Percentiles rank a stretch among this genome's conserved stretches.
Conservation (phyloP, 2,797 vertebrate species). For the Okamejei kenojei region DNA sequence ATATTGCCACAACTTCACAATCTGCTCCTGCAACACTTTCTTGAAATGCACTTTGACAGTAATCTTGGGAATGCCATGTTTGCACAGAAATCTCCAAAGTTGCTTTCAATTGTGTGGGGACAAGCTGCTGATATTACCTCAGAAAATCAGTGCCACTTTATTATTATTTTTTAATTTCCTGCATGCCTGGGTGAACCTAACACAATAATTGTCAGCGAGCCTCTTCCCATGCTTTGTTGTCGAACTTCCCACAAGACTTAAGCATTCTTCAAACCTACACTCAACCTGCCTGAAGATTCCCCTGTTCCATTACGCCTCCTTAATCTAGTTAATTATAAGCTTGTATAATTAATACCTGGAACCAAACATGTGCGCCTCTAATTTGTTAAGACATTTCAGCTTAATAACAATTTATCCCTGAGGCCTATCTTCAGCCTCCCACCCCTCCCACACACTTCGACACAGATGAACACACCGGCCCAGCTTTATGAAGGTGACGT, state of each 20-base stretch:
- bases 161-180: not conserved
- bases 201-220: not conserved
- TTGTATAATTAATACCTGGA: not conserved
- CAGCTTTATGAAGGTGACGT: not conserved
- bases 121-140: too few species aligned
- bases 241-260: not conserved
- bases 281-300: not conserved
- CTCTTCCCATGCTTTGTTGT: not conserved
- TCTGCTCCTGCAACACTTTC: too few species aligned
- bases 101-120: too few species aligned
- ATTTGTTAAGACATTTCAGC: not conserved
- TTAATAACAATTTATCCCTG: not conserved
- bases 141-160: too few species aligned
- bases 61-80: too few species aligned
- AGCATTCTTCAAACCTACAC: not conserved
- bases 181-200: not conserved
- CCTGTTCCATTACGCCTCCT: not conserved
- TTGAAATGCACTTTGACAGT: too few species aligned
- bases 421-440: not conserved
- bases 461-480: not conserved
- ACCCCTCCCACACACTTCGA: not conserved
- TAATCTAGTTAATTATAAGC: not conserved
- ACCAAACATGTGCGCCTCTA: not conserved
- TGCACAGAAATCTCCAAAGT: too few species aligned
- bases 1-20: too few species aligned